Evolutionary conservation across 2,113 vertebrate species (phyloP).

Genomic region (Aspiorhynchus laticeps): DNA sequence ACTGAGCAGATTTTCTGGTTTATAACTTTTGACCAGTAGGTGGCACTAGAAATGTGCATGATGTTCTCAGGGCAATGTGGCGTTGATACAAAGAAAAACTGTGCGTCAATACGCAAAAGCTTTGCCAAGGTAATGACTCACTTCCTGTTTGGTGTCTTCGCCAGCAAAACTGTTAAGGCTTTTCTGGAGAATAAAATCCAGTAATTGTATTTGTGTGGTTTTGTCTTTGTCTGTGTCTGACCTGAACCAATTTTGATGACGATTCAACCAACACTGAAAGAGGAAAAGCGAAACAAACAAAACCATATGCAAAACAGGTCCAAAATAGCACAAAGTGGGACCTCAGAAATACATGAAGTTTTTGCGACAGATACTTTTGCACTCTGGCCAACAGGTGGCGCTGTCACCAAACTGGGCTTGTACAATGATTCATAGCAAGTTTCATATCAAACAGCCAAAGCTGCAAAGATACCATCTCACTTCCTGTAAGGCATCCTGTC

Average conservation of each 20-base stretch:
- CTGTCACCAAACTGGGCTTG: background rate
- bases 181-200: constrained; percentile 26
- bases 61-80: background rate
- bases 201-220: constrained; percentile 13
- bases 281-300: background rate
- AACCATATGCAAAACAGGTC: background rate
- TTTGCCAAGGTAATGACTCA: constrained; percentile 3
- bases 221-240: constrained; percentile 26
- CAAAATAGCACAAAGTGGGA: background rate
- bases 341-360: background rate
- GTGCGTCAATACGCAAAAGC: background rate
- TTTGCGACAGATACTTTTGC: background rate
- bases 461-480: background rate
- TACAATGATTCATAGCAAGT: background rate
- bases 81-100: background rate
- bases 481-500: background rate
- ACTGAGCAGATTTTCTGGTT: background rate
- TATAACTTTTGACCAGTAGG: background rate
- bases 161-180: constrained; percentile 11
- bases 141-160: constrained; percentile 3
- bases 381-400: background rate
- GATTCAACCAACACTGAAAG: constrained; percentile 10
- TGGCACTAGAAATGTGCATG: background rate
- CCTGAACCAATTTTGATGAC: constrained; percentile 6
- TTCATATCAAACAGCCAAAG: background rate